phyloP scores from a whole-genome alignment of 1,140 invertebrate genomes.

The Thaumatotibia leucotreta region DNA sequence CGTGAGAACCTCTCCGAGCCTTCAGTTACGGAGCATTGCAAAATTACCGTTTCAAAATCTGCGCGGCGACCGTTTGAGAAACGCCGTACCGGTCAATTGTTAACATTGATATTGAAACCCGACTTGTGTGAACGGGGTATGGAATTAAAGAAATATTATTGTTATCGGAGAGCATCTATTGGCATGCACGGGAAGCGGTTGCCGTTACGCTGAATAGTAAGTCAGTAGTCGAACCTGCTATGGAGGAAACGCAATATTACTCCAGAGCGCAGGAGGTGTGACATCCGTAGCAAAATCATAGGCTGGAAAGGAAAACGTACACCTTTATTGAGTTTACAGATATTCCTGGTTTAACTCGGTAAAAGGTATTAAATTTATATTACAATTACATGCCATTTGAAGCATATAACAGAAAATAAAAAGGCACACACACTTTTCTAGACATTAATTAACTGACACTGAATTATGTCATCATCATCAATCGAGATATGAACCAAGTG shows the following conservation, averaged over 20 bases:
- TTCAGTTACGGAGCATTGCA: conserved; percentile 32
- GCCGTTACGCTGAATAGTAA: not conserved
- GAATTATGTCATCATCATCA: not conserved
- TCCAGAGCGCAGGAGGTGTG: not conserved
- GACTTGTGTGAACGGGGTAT: conserved; percentile 11
- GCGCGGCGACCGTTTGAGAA: conserved; percentile 21
- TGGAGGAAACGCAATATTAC: conserved; percentile 10
- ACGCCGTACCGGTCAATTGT: conserved; percentile 19
- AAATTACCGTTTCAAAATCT: conserved; percentile 43
- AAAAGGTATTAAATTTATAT: not conserved
- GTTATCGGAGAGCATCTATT: not conserved
- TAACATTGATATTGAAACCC: conserved; percentile 28
- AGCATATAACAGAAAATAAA: not conserved
- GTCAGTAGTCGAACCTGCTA: not conserved
- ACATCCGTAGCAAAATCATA: conserved; percentile 1
- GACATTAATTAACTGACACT: not conserved
- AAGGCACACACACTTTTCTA: not conserved
- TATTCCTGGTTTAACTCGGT: not conserved
- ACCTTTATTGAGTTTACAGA: not conserved
- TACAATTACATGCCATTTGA: too few relatives aligned
- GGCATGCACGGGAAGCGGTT: not conserved
- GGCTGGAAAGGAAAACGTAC: not conserved
- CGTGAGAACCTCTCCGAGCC: conserved; percentile 33
- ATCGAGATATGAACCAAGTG: not conserved
- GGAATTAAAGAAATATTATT: conserved; percentile 13